Conservation (phyloP, 1,140 invertebrate genomes). For the Heterodera carotae region DNA sequence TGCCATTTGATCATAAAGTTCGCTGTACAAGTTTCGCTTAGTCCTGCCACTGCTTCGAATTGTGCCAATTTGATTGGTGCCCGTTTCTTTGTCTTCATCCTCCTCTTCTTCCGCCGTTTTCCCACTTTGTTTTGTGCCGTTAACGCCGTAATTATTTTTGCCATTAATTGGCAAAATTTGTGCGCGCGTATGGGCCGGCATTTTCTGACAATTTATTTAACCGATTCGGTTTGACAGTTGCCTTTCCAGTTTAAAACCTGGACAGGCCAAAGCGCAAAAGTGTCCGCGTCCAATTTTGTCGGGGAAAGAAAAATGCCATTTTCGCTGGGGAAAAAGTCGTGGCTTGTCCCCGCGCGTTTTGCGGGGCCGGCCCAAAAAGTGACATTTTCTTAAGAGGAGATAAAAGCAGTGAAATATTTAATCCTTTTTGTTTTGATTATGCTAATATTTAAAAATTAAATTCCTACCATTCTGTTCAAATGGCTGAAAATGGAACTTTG, state of each 20-base stretch:
- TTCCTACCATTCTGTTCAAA: constrained; percentile 32
- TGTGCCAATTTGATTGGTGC: constrained; percentile 7
- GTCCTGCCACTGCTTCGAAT: not conserved
- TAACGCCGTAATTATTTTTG: not conserved
- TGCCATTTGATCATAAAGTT: constrained; percentile 1
- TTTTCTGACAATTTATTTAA: not conserved
- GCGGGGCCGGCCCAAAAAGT: constrained; percentile 63
- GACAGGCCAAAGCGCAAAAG: constrained; percentile 46
- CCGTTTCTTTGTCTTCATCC: constrained; percentile 17
- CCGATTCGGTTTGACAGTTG: constrained; percentile 10
- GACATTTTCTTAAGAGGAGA: constrained; percentile 61
- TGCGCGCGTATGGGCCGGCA: not conserved
- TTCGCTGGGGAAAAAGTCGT: constrained; percentile 54
- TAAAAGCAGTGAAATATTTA: not conserved
- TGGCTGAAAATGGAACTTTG: constrained; percentile 62
- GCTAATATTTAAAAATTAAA: constrained; percentile 6
- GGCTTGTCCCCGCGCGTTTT: constrained; percentile 41
- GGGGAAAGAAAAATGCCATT: constrained; percentile 62
- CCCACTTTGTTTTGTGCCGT: constrained; percentile 28
- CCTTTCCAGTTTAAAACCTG: constrained; percentile 29
- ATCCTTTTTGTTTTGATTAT: constrained; percentile 17
- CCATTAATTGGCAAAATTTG: constrained; percentile 3
- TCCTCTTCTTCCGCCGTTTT: constrained; percentile 32
- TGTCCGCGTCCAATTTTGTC: constrained; percentile 49
- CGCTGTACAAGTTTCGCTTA: constrained; percentile 9